A percentile compares a stretch with the other conserved stretches of the same genome.
phyloP scores from a whole-genome alignment of 2,797 vertebrate species.

The Dendrocincla fuliginosa region DNA sequence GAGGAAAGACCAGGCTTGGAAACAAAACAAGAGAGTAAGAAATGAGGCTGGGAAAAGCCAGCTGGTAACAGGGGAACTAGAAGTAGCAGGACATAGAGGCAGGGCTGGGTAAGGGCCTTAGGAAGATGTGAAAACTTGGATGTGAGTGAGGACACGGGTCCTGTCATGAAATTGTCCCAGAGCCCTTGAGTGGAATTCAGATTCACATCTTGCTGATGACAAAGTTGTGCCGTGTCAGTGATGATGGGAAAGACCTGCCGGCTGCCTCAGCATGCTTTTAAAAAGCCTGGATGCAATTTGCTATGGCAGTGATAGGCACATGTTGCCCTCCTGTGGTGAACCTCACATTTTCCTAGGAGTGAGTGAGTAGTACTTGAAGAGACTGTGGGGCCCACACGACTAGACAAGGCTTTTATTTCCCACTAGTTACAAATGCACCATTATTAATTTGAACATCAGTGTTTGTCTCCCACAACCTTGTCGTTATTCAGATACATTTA shows the following conservation, averaged over 20 bases:
- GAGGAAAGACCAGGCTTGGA: background rate
- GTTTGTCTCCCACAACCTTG: background rate
- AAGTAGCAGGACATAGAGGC: rapidly evolving
- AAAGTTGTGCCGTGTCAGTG: rapidly evolving
- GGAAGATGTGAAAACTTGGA: background rate
- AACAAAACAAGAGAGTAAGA: background rate
- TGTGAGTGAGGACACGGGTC: background rate
- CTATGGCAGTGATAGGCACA: rapidly evolving
- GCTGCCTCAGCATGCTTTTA: rapidly evolving
- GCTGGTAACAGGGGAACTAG: background rate
- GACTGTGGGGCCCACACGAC: rapidly evolving
- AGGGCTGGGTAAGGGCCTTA: background rate
- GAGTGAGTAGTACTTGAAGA: rapidly evolving
- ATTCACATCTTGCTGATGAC: background rate
- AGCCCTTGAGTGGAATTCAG: background rate
- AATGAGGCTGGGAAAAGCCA: rapidly evolving
- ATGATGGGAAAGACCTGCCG: background rate
- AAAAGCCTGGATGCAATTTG: rapidly evolving
- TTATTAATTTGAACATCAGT: background rate
- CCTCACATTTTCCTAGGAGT: rapidly evolving
- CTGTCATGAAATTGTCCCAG: background rate
- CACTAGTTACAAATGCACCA: rapidly evolving
- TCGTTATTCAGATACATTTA: background rate
- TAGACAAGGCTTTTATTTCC: background rate
- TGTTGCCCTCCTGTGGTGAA: constrained; percentile 28